These are phyloP conservation scores for Thunnus albacares DNA, from an alignment of 2,797 vertebrate genomes.

Conservation along the genomic window DNA sequence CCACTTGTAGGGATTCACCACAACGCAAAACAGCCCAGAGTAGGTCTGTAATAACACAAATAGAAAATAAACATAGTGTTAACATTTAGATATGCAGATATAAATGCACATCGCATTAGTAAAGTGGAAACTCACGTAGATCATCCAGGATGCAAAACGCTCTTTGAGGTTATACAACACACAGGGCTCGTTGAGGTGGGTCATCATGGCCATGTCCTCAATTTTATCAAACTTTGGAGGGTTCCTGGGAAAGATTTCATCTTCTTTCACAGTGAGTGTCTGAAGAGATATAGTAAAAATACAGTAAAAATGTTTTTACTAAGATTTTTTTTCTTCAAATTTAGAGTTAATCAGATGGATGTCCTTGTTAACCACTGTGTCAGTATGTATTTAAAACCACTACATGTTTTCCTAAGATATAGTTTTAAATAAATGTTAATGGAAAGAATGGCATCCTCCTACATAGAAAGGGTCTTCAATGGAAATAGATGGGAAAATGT, in stretches of 20 bases:
- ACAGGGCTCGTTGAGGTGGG: conserved; percentile 89
- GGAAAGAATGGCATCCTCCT: too few species aligned
- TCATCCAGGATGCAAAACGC: conserved; percentile 84
- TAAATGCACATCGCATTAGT: neutral
- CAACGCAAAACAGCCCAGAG: conserved; percentile 90
- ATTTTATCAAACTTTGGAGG: conserved; percentile 94
- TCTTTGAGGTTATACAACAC: conserved; percentile 86
- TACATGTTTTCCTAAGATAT: too few species aligned
- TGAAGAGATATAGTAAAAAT: neutral
- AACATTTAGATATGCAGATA: neutral
- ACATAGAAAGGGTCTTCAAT: too few species aligned
- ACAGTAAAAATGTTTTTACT: too few species aligned
- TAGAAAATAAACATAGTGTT: neutral
- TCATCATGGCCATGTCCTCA: conserved; percentile 98
- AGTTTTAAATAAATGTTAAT: too few species aligned
- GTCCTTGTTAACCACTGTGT: too few species aligned
- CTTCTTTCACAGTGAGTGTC: conserved; percentile 56
- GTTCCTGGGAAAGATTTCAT: conserved; percentile 82
- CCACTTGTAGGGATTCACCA: conserved; percentile 92
- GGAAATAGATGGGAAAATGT: neutral
- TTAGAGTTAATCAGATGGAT: too few species aligned
- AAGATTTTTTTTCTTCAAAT: too few species aligned
- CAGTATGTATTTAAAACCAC: too few species aligned
- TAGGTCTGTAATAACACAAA: conserved; percentile 82
- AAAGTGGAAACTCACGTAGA: conserved; percentile 65